A percentile compares a stretch with the other conserved stretches of the same genome.
Evolutionary conservation across 2,888 invertebrate genomes (phyloP).

Genomic region (Agrochola lychnidis): DNA sequence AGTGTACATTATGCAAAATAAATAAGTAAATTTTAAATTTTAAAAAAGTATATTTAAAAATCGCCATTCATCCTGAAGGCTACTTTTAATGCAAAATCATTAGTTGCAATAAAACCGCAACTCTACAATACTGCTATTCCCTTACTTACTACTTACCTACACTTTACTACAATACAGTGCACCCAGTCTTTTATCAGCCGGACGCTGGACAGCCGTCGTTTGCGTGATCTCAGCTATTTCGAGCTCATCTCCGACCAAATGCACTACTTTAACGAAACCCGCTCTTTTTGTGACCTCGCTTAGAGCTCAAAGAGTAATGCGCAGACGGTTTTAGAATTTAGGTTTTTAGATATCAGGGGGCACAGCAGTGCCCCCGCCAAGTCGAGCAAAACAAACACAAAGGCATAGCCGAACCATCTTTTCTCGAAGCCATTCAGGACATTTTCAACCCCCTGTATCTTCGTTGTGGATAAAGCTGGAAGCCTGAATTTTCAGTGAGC

Average conservation of each 20-base stretch:
- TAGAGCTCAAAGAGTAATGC: conserved; percentile 43
- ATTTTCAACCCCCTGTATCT: too few species aligned
- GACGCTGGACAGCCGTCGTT: conserved; percentile 55
- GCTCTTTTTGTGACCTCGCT: conserved; percentile 56
- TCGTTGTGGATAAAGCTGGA: too few species aligned
- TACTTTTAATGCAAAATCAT: neutral
- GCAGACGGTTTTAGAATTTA: conserved; percentile 33
- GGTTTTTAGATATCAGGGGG: neutral
- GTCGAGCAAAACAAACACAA: too few species aligned
- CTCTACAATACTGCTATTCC: too few species aligned
- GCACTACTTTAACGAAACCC: conserved; percentile 53
- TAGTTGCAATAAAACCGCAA: neutral
- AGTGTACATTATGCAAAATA: too few species aligned
- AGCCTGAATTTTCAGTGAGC: too few species aligned
- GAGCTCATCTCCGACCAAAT: conserved; percentile 51
- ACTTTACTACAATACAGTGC: conserved; percentile 4
- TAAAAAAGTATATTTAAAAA: neutral
- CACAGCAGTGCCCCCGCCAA: too few species aligned
- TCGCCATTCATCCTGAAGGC: neutral
- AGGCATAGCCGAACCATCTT: too few species aligned
- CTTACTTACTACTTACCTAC: neutral
- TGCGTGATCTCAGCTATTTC: conserved; percentile 62
- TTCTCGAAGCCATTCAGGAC: too few species aligned
- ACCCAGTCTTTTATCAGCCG: conserved; percentile 48
- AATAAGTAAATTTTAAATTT: too few species aligned